phyloP scores from a whole-genome alignment of 2,113 vertebrate genomes.

The Dolichotis patagonum region DNA sequence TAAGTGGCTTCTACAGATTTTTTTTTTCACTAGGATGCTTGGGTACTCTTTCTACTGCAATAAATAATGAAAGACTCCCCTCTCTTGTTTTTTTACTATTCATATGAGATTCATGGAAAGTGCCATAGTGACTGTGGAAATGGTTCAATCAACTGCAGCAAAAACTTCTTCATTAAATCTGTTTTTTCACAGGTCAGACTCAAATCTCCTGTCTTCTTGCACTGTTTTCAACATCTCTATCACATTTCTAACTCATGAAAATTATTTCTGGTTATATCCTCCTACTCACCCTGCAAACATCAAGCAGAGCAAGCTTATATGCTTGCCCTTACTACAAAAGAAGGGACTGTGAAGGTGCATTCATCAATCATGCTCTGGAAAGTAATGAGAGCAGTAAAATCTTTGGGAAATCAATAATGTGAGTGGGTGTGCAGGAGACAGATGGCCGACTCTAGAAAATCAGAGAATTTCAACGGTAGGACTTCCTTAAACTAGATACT shows the following conservation, averaged over 20 bases:
- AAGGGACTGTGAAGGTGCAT: neutral
- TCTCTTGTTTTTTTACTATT: neutral
- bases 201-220: neutral
- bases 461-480: constrained; percentile 56
- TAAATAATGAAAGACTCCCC: neutral
- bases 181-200: neutral
- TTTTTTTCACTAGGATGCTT: neutral
- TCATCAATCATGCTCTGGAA: constrained; percentile 57
- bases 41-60: neutral
- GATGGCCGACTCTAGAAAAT: constrained; percentile 70
- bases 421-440: constrained; percentile 38
- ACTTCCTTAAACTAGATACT: constrained; percentile 9
- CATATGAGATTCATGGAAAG: neutral
- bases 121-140: neutral
- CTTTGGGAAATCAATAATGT: constrained; percentile 63
- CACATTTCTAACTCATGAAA: constrained; percentile 59
- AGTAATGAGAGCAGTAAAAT: constrained; percentile 67
- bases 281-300: neutral
- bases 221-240: constrained; percentile 14
- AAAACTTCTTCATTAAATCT: neutral
- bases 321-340: constrained; percentile 48
- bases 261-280: constrained; percentile 36
- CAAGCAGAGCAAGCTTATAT: neutral
- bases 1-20: neutral
- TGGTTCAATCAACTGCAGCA: neutral